A percentile compares a stretch with the other conserved stretches of the same genome.
These are phyloP conservation scores for Andrena bucephala DNA, from an alignment of 2,888 invertebrate species.

Conservation along the genomic window DNA sequence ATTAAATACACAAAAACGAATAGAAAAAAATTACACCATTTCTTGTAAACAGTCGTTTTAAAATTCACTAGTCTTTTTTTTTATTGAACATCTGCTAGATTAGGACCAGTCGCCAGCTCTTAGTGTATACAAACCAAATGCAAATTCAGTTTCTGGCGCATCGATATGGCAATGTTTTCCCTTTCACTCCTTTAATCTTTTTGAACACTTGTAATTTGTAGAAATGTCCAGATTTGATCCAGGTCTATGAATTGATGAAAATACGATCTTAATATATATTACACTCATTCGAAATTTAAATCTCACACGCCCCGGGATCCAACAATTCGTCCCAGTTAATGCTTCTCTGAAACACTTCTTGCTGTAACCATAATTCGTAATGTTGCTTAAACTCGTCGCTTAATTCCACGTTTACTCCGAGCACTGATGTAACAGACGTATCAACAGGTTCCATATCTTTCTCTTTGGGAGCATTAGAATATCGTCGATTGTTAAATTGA, in stretches of 20 bases:
- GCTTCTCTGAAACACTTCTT: constrained; percentile 96
- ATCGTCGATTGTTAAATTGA: constrained; percentile 97
- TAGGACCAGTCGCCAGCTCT: constrained; percentile 65
- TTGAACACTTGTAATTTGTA: constrained; percentile 70
- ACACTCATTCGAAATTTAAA: constrained; percentile 74
- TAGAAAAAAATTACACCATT: constrained; percentile 41
- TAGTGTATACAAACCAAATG: constrained; percentile 59
- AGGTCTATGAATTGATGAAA: constrained; percentile 64
- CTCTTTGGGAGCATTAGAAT: constrained; percentile 86
- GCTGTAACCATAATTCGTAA: constrained; percentile 97
- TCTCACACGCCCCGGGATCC: constrained; percentile 78
- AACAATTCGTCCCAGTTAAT: constrained; percentile 91
- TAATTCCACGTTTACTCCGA: constrained; percentile 92
- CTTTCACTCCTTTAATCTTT: constrained; percentile 16
- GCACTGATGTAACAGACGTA: constrained; percentile 92
- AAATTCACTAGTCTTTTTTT: constrained; percentile 51
- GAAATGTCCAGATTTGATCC: constrained; percentile 67
- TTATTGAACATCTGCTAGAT: constrained; percentile 55
- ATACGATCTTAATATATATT: constrained; percentile 61
- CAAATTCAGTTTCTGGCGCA: constrained; percentile 53
- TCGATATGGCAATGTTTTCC: constrained; percentile 68
- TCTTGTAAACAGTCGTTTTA: constrained; percentile 44
- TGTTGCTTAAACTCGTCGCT: constrained; percentile 97
- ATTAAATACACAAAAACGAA: constrained; percentile 60
- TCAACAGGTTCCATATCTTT: constrained; percentile 90